phyloP scores from a whole-genome alignment of 1,140 invertebrate genomes.

The Zophobas atratus region DNA sequence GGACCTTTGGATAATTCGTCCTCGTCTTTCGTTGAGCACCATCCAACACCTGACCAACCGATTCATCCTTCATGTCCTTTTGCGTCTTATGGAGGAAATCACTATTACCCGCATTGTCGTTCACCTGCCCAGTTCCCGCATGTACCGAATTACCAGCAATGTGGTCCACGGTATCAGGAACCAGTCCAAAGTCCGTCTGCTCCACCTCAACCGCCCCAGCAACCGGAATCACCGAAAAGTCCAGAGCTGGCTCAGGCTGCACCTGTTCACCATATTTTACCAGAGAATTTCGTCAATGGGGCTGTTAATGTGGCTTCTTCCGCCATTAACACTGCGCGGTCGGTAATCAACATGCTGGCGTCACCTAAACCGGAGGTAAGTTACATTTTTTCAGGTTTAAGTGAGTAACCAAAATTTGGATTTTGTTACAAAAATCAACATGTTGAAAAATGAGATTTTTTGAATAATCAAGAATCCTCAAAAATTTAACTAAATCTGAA shows the following conservation, averaged over 20 bases:
- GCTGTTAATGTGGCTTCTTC: constrained; percentile 67
- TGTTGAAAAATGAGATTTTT: too few species aligned
- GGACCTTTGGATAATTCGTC: constrained; percentile 4
- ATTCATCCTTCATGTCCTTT: too few species aligned
- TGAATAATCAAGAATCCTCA: too few species aligned
- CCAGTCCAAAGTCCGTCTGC: constrained; percentile 23
- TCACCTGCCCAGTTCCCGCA: constrained; percentile 19
- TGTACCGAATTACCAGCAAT: constrained; percentile 60
- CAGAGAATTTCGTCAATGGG: constrained; percentile 65
- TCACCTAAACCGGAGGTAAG: constrained; percentile 54
- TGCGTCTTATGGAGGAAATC: not conserved
- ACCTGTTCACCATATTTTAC: constrained; percentile 54
- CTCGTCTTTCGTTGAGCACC: constrained; percentile 5
- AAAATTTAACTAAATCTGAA: too few species aligned
- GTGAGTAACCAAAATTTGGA: too few species aligned
- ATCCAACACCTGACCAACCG: not conserved
- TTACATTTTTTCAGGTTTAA: not conserved
- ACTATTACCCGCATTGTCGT: not conserved
- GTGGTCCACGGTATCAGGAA: not conserved
- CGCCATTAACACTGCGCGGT: constrained; percentile 65
- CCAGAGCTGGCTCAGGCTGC: not conserved
- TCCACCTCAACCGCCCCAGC: constrained; percentile 25
- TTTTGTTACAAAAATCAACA: too few species aligned
- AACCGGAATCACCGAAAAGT: constrained; percentile 15
- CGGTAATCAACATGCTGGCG: constrained; percentile 65